Evolutionary conservation across 2,888 invertebrate genomes (phyloP), one percentile per base, ranked within the genome.

Genomic region (Magallana nippona): DNA sequence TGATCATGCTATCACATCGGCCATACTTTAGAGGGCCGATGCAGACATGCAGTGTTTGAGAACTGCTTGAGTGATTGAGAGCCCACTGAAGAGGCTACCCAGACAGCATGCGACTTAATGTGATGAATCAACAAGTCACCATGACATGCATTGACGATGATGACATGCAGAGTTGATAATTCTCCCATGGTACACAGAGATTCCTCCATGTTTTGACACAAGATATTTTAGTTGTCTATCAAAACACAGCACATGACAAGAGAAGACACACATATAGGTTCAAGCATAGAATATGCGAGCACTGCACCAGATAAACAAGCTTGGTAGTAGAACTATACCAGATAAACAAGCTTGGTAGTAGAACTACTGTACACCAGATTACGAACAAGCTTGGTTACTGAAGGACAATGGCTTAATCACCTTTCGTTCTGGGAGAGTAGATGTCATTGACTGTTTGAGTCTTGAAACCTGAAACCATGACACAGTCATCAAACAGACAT

Each of bases 391-490:
- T 27, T 27, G 27, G 27, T 27, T 27, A 27, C 8, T 5, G 8
- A 8, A 44, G 44, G 44, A 44, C 32, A 32, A 32, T 32, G 32
- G 32, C 8, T 44, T 44, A 44, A 44, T 71, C 71, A 71, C 71
- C 71, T 71, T 27, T 71, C 27, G 22, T 71, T 71, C 22, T 71
- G 13, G 71, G 71, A 71, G 32, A 27, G 71, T 71, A 71, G 27
- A 71, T 32, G 10, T 71, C 71, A 71, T 22, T 71, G 32, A 71
- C 15, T 71, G 71, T 71, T 71, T 71, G 71, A 27, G 27, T 71
- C 71, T 71, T 71, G 71, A 32, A 71, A 71, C 32, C 71, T 71
- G 71, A 71, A 71, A 71, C 19, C 71, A 71, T 5, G 71, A 71
- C 11, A 27, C 32, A 63, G 15, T 27, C 15, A 71, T 71, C 44